phyloP scores from a whole-genome alignment of 1,140 invertebrate species.

The Diorhabda elongata region DNA sequence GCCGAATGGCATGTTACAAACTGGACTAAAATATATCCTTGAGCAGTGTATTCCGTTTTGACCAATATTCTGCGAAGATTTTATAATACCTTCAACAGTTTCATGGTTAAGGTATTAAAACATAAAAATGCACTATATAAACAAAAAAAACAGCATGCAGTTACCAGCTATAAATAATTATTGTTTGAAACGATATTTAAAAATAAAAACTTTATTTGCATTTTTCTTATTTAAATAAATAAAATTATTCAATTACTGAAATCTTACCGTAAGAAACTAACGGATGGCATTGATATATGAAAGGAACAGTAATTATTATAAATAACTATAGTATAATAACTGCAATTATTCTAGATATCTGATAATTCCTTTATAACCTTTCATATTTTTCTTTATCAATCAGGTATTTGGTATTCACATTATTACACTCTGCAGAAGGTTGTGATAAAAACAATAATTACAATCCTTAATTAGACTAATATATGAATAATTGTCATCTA shows the following conservation, averaged over 20 bases:
- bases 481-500: no score
- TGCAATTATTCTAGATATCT: slow-evolving; percentile 17
- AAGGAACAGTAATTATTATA: slow-evolving; percentile 18
- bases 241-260: slow-evolving; percentile 19
- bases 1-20: no score
- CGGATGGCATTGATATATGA: slow-evolving; percentile 20
- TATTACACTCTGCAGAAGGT: no score
- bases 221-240: slow-evolving; percentile 17
- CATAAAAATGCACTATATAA: no score
- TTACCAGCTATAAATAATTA: neutral
- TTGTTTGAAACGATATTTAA: slow-evolving; percentile 5
- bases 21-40: no score
- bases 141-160: no score
- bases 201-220: slow-evolving; percentile 7
- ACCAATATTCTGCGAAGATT: no score
- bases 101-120: no score
- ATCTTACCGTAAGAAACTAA: slow-evolving; percentile 8
- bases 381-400: slow-evolving; percentile 15
- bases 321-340: slow-evolving; percentile 8
- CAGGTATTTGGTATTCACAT: slow-evolving; percentile 7
- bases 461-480: no score
- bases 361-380: slow-evolving; percentile 13
- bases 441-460: no score
- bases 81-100: no score
- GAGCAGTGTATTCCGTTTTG: no score